These are phyloP conservation scores for Meganola albula DNA, from an alignment of 2,888 invertebrate species.

Conservation along the genomic window DNA sequence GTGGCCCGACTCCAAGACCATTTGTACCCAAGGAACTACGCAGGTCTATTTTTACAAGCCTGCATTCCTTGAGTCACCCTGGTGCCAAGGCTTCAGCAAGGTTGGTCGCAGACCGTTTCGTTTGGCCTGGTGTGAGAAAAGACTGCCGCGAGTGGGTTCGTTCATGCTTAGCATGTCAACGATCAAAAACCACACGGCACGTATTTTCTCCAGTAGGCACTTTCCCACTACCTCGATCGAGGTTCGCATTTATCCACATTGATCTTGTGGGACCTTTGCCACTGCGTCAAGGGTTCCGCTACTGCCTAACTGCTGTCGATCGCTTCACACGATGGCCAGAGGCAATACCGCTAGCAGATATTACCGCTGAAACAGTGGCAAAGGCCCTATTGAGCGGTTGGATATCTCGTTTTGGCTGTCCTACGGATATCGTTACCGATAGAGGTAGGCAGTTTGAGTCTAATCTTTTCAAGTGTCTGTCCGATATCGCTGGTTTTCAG, in stretches of 20 bases:
- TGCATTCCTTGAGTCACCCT: slow-evolving; percentile 25
- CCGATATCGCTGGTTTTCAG: slow-evolving; percentile 14
- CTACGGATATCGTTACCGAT: slow-evolving; percentile 4
- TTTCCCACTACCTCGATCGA: slow-evolving; percentile 22
- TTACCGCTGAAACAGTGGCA: background rate
- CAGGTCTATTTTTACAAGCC: slow-evolving; percentile 22
- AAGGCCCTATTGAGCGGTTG: background rate
- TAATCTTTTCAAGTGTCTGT: slow-evolving; percentile 14
- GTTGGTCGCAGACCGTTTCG: slow-evolving; percentile 33
- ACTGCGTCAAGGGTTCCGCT: slow-evolving; percentile 1
- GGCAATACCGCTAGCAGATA: background rate
- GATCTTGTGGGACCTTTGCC: slow-evolving; percentile 4
- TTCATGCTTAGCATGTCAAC: slow-evolving; percentile 37
- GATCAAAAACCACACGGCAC: slow-evolving; percentile 35
- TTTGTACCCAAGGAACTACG: slow-evolving; percentile 19
- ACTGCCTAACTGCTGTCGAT: slow-evolving; percentile 8
- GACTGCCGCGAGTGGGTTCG: slow-evolving; percentile 36
- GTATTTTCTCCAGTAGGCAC: slow-evolving; percentile 25
- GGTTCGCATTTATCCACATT: slow-evolving; percentile 19
- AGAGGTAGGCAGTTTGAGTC: slow-evolving; percentile 15
- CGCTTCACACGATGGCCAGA: slow-evolving; percentile 3
- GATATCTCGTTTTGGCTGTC: slow-evolving; percentile 3
- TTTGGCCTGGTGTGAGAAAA: slow-evolving; percentile 41
- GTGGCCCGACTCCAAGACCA: slow-evolving; percentile 18
- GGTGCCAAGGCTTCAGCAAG: slow-evolving; percentile 23